Percentiles rank a stretch among this genome's conserved stretches.
Evolutionary conservation across 2,888 invertebrate species (phyloP).

Genomic region (Caenorhabditis japonica): DNA sequence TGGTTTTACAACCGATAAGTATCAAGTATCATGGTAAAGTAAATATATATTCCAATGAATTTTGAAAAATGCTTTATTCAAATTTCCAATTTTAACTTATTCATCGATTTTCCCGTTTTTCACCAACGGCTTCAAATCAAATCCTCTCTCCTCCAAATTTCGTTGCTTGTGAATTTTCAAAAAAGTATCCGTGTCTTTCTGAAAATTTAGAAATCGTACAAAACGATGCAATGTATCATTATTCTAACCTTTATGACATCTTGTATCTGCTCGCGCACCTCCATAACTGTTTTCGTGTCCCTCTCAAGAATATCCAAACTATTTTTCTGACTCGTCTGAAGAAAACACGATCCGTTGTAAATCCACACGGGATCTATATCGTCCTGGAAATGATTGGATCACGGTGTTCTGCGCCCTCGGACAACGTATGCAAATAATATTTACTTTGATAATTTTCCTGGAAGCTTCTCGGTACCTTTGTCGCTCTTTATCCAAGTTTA

Average conservation of each 20-base stretch:
- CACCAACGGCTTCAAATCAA: slow-evolving; percentile 40
- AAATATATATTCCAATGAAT: no score
- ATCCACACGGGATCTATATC: slow-evolving; percentile 46
- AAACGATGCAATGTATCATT: no score
- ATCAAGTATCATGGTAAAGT: no score
- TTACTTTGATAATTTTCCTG: slow-evolving; percentile 31
- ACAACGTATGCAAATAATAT: background rate
- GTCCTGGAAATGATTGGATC: slow-evolving; percentile 12
- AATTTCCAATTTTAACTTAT: no score
- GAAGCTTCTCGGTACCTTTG: slow-evolving; percentile 39
- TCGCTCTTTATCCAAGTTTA: slow-evolving; percentile 37
- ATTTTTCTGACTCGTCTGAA: slow-evolving; percentile 30
- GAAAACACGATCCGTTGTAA: slow-evolving; percentile 40
- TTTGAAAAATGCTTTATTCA: no score
- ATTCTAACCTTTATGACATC: slow-evolving; percentile 39
- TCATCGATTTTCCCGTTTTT: slow-evolving; percentile 42
- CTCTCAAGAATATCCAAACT: slow-evolving; percentile 34
- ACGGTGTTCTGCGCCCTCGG: no score
- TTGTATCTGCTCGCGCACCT: slow-evolving; percentile 16
- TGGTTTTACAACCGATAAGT: no score
- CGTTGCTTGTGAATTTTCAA: slow-evolving; percentile 31
- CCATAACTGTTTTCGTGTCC: slow-evolving; percentile 31
- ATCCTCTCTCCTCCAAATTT: slow-evolving; percentile 38
- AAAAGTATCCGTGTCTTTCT: slow-evolving; percentile 46
- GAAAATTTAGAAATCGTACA: no score